A percentile compares a stretch with the other conserved stretches of the same genome.
phyloP scores from a whole-genome alignment of 2,113 vertebrate species.

The Willisornis vidua region DNA sequence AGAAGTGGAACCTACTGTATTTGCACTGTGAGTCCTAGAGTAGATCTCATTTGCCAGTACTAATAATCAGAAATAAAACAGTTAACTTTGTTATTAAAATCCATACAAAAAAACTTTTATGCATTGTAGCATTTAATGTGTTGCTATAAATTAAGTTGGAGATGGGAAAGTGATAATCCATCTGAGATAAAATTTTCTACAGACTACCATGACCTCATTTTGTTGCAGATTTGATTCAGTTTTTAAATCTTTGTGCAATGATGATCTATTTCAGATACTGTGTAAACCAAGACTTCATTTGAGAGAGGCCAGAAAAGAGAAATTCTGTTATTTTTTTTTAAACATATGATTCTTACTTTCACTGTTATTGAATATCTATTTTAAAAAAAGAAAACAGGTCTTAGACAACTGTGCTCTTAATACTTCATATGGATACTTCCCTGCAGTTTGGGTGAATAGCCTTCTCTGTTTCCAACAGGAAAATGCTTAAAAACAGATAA shows the following conservation, averaged over 20 bases:
- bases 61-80: not conserved
- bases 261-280: not conserved
- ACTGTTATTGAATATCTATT: not conserved
- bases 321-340: not conserved
- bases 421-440: not conserved
- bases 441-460: not conserved
- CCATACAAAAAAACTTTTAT: not conserved
- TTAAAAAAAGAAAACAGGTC: not conserved
- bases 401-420: not conserved
- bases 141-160: not conserved
- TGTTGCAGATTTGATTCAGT: not conserved
- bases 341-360: not conserved
- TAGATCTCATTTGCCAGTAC: not conserved
- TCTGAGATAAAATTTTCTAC: not conserved
- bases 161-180: not conserved
- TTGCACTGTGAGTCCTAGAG: not conserved
- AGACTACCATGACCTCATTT: not conserved
- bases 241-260: not conserved
- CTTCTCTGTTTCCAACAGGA: not conserved
- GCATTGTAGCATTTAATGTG: not conserved
- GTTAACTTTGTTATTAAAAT: not conserved
- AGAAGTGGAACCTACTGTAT: not conserved
- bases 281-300: not conserved
- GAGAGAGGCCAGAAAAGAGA: not conserved
- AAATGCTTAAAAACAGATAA: not conserved